These are phyloP conservation scores for Dendrolimus punctatus DNA, from an alignment of 1,140 invertebrate genomes.

Conservation along the genomic window DNA sequence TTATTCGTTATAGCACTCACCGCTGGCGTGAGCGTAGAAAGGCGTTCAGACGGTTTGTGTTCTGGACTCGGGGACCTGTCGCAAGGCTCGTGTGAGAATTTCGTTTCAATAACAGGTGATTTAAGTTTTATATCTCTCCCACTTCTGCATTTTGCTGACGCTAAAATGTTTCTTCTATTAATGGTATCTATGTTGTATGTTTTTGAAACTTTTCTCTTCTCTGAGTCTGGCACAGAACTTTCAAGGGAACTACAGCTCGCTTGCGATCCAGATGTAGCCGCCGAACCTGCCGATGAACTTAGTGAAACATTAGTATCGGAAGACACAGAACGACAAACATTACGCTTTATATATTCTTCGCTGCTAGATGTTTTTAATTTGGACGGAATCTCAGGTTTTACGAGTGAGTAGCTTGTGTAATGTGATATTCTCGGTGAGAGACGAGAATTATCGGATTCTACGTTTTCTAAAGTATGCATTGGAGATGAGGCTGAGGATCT, in stretches of 20 bases:
- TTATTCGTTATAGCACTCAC: constrained; percentile 66
- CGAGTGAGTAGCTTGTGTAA: constrained; percentile 42
- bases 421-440: constrained; percentile 54
- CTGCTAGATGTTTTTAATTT: constrained; percentile 32
- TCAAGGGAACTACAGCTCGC: constrained; percentile 77
- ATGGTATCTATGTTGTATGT: constrained; percentile 85
- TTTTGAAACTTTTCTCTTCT: constrained; percentile 79
- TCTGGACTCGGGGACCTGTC: constrained; percentile 56
- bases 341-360: constrained; percentile 59
- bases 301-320: constrained; percentile 76
- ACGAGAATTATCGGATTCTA: constrained; percentile 60
- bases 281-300: constrained; percentile 75
- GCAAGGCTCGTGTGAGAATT: constrained; percentile 72
- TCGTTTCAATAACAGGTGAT: constrained; percentile 79
- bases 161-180: constrained; percentile 89
- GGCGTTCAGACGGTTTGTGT: constrained; percentile 60
- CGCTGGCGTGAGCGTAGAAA: constrained; percentile 65
- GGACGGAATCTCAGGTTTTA: constrained; percentile 43
- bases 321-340: constrained; percentile 73
- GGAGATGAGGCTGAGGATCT: constrained; percentile 81
- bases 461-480: constrained; percentile 61
- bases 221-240: constrained; percentile 73
- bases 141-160: constrained; percentile 88
- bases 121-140: constrained; percentile 79
- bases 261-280: constrained; percentile 78